Percentiles rank a stretch among this genome's conserved stretches.
Evolutionary conservation across 2,797 vertebrate species (phyloP).

Genomic region (Decapterus maruadsi): DNA sequence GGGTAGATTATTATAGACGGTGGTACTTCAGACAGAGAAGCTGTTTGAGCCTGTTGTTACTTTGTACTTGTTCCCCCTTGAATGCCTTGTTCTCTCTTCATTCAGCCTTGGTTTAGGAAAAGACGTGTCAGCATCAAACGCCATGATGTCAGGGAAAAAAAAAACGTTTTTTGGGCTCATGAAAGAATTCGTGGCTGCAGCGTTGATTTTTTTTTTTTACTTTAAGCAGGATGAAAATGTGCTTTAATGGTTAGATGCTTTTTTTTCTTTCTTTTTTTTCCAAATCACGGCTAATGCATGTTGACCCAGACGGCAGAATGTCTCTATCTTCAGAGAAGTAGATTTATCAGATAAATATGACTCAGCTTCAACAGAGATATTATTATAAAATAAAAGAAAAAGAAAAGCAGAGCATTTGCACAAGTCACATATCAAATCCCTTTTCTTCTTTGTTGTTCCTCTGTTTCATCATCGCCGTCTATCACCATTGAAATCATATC

Average conservation of each 20-base stretch:
- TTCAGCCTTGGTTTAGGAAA: constrained; percentile 35
- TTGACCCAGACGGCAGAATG: constrained; percentile 74
- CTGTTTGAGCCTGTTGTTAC: constrained; percentile 30
- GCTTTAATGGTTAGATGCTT: constrained; percentile 56
- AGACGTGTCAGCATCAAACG: constrained; percentile 40
- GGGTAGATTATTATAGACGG: constrained; percentile 59
- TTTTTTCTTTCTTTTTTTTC: background rate
- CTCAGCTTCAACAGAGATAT: constrained; percentile 26
- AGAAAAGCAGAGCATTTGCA: constrained; percentile 70
- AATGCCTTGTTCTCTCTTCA: constrained; percentile 65
- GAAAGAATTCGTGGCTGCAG: background rate
- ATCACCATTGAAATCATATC: constrained; percentile 57
- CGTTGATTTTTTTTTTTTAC: too few relatives aligned
- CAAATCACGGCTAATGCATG: constrained; percentile 20
- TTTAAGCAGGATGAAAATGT: background rate
- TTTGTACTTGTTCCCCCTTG: constrained; percentile 37
- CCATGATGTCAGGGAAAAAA: constrained; percentile 1
- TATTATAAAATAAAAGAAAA: too few relatives aligned
- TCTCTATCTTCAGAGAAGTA: constrained; percentile 39
- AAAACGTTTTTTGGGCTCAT: background rate
- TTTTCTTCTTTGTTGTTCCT: constrained; percentile 8
- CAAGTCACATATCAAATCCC: constrained; percentile 53
- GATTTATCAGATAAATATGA: constrained; percentile 13
- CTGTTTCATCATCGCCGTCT: constrained; percentile 41
- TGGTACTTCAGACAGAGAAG: constrained; percentile 59